Conservation (phyloP, 2,888 invertebrate genomes). For the Linnaemya vulpina region DNA sequence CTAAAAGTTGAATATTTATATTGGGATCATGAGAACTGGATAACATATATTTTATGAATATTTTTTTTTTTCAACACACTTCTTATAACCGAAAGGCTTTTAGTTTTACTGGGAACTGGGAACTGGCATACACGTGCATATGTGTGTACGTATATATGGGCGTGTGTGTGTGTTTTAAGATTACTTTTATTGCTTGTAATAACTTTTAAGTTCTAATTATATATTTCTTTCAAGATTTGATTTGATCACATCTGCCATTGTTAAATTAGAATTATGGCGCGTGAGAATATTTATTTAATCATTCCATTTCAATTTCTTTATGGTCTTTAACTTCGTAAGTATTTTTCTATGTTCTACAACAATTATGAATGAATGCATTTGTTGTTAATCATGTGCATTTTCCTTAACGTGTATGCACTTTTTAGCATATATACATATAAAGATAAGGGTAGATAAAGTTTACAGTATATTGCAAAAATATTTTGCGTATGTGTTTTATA, state of each 20-base stretch:
- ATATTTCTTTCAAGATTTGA: constrained; percentile 8
- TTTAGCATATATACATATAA: not conserved
- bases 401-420: constrained; percentile 1
- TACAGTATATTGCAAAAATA: constrained; percentile 19
- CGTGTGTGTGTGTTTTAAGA: not conserved
- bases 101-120: too few species aligned
- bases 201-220: too few species aligned
- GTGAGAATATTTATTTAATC: constrained; percentile 65
- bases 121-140: too few species aligned
- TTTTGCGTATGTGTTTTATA: not conserved
- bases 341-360: constrained; percentile 46
- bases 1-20: too few species aligned
- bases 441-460: constrained; percentile 19
- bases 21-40: too few species aligned
- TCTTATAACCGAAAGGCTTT: too few species aligned
- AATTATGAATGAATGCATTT: constrained; percentile 46
- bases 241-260: constrained; percentile 9
- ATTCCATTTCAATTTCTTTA: constrained; percentile 19
- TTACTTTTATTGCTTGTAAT: too few species aligned
- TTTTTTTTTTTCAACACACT: too few species aligned
- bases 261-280: constrained; percentile 63
- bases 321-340: constrained; percentile 40
- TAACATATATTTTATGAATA: too few species aligned
- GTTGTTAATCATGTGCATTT: constrained; percentile 48
- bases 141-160: not conserved